phyloP scores from a whole-genome alignment of 2,888 invertebrate genomes.

The Mantis religiosa region DNA sequence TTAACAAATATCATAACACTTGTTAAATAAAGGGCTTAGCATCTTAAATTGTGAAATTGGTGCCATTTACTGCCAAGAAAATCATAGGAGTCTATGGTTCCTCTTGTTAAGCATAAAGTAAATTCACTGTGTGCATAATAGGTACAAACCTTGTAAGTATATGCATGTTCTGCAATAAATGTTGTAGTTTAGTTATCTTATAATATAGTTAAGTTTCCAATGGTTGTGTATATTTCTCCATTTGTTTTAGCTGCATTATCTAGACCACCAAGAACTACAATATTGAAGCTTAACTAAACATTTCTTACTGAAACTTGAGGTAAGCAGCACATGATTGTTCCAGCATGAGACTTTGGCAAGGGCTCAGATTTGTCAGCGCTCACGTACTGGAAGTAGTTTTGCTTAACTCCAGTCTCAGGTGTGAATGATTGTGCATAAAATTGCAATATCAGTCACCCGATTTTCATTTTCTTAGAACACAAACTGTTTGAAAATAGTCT shows the following conservation, averaged over 20 bases:
- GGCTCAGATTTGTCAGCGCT: constrained; percentile 28
- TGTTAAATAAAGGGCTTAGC: too few species aligned
- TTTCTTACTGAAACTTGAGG: background rate
- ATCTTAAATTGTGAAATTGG: background rate
- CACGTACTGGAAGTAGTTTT: constrained; percentile 6
- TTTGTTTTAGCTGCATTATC: background rate
- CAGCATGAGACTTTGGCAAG: constrained; percentile 22
- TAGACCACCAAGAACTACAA: background rate
- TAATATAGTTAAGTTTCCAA: background rate
- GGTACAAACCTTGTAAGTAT: background rate
- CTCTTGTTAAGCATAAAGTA: background rate
- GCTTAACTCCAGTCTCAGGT: background rate
- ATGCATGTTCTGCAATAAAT: background rate
- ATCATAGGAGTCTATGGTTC: background rate
- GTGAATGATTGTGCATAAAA: background rate
- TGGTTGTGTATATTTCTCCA: background rate
- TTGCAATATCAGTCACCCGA: background rate
- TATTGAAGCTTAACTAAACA: background rate
- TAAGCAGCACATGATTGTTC: background rate
- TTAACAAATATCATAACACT: background rate
- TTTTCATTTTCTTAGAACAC: background rate
- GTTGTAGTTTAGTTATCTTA: background rate
- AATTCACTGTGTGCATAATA: background rate
- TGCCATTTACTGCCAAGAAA: background rate
- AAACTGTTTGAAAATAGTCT: too few species aligned